phyloP scores from a whole-genome alignment of 1,140 invertebrate genomes.

The Steinernema khuongi region DNA sequence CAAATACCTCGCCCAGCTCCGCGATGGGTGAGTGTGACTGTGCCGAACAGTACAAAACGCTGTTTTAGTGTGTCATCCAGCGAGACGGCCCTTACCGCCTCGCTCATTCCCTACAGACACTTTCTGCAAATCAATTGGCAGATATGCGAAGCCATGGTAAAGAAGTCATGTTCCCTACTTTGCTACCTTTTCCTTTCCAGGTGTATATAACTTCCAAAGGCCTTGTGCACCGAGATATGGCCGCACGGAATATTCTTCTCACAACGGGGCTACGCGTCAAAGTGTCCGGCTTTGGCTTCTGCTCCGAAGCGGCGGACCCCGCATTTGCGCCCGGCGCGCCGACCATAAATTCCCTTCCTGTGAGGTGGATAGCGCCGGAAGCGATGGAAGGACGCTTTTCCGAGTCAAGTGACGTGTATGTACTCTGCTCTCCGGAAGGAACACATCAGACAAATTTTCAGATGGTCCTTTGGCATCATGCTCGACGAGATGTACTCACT shows the following conservation, averaged over 20 bases:
- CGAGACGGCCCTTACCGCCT: conserved; percentile 19
- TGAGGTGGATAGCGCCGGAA: conserved; percentile 36
- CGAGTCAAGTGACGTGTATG: conserved; percentile 33
- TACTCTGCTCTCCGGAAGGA: not conserved
- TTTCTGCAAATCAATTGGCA: conserved; percentile 31
- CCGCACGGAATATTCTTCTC: conserved; percentile 36
- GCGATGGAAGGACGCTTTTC: conserved; percentile 32
- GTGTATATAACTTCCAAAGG: conserved; percentile 33
- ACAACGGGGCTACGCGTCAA: conserved; percentile 40
- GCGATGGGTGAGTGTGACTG: conserved; percentile 27
- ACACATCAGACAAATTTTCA: conserved; percentile 20
- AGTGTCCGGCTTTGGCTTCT: conserved; percentile 38
- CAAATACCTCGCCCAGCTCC: conserved; percentile 38
- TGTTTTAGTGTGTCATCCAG: conserved; percentile 15
- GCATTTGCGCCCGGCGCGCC: conserved; percentile 22
- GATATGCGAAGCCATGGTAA: conserved; percentile 38
- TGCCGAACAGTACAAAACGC: not conserved
- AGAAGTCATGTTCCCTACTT: not conserved
- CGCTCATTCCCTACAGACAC: conserved; percentile 26
- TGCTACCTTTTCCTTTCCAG: not conserved
- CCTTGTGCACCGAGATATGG: conserved; percentile 36
- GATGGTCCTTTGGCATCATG: conserved; percentile 36
- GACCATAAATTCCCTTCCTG: conserved; percentile 24
- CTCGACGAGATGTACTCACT: conserved; percentile 39
- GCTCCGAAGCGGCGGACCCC: conserved; percentile 27